Evolutionary conservation across 2,797 vertebrate species (phyloP).

Genomic region (Sebastes flavidus): DNA sequence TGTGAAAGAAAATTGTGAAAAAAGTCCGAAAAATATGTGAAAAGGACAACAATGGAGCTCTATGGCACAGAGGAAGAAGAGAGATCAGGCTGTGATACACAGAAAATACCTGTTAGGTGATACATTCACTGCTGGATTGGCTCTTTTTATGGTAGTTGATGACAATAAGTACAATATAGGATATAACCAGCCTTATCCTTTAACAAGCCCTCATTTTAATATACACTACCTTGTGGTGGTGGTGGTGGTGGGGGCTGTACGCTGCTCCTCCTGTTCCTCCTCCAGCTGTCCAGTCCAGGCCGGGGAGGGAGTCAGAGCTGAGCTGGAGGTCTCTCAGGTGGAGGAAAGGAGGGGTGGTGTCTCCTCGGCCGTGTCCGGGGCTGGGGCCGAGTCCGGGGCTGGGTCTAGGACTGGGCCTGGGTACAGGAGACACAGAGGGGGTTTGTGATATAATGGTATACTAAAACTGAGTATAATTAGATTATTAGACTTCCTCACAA

Average conservation of each 20-base stretch:
- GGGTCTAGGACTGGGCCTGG: conserved; percentile 56
- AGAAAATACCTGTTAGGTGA: too few relatives aligned
- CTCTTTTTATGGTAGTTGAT: too few relatives aligned
- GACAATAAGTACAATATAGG: too few relatives aligned
- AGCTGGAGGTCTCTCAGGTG: conserved; percentile 83
- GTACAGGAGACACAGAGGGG: neutral
- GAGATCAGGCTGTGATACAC: too few relatives aligned
- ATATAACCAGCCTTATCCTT: too few relatives aligned
- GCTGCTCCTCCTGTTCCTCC: conserved; percentile 61
- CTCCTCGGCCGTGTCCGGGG: conserved; percentile 30
- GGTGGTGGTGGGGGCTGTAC: conserved; percentile 54
- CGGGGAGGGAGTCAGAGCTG: conserved; percentile 82
- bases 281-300: conserved; percentile 61
- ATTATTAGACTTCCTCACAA: neutral
- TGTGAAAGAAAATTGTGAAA: too few relatives aligned
- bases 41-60: too few relatives aligned
- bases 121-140: too few relatives aligned
- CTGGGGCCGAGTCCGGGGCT: conserved; percentile 41
- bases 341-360: conserved; percentile 55
- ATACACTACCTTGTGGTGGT: conserved; percentile 37
- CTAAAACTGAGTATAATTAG: neutral
- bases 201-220: too few relatives aligned
- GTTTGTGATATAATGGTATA: neutral
- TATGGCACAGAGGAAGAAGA: too few relatives aligned
- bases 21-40: too few relatives aligned